phyloP scores from a whole-genome alignment of 2,888 invertebrate genomes.

The Callimorpha dominula region DNA sequence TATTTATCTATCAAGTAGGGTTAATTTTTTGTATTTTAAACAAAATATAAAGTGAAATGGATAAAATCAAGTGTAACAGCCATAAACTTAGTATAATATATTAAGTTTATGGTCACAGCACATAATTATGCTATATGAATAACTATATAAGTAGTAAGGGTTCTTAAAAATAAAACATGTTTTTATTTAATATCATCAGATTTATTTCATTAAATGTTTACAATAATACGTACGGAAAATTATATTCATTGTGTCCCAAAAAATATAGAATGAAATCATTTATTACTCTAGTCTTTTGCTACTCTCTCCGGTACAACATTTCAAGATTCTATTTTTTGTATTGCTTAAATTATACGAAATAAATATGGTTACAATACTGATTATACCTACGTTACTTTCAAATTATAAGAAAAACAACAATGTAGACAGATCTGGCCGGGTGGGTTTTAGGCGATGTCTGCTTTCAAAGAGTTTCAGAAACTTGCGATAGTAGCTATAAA shows the following conservation, averaged over 20 bases:
- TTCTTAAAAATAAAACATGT: not conserved
- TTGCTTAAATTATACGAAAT: constrained; percentile 42
- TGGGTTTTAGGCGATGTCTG: constrained; percentile 22
- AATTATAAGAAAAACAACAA: constrained; percentile 33
- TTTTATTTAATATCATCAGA: constrained; percentile 13
- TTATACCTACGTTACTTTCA: constrained; percentile 41
- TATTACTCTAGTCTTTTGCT: constrained; percentile 69
- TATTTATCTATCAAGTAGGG: too few relatives aligned
- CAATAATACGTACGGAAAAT: constrained; percentile 59
- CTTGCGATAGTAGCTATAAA: constrained; percentile 15
- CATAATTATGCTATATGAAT: not conserved
- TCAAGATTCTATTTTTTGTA: constrained; percentile 29
- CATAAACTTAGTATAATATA: too few relatives aligned
- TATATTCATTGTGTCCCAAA: constrained; percentile 42
- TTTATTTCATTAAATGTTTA: constrained; percentile 49
- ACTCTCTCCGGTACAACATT: constrained; percentile 69
- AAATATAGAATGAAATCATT: constrained; percentile 31
- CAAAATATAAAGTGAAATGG: too few relatives aligned
- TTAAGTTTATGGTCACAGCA: too few relatives aligned
- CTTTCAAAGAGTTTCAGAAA: constrained; percentile 16
- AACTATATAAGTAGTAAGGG: not conserved
- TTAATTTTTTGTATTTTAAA: too few relatives aligned
- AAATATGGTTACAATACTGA: constrained; percentile 66
- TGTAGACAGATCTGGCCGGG: constrained; percentile 28
- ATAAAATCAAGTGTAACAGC: too few relatives aligned